These are phyloP conservation scores for Catostomus latipinnis DNA, from an alignment of 2,797 vertebrate species.

Conservation along the genomic window DNA sequence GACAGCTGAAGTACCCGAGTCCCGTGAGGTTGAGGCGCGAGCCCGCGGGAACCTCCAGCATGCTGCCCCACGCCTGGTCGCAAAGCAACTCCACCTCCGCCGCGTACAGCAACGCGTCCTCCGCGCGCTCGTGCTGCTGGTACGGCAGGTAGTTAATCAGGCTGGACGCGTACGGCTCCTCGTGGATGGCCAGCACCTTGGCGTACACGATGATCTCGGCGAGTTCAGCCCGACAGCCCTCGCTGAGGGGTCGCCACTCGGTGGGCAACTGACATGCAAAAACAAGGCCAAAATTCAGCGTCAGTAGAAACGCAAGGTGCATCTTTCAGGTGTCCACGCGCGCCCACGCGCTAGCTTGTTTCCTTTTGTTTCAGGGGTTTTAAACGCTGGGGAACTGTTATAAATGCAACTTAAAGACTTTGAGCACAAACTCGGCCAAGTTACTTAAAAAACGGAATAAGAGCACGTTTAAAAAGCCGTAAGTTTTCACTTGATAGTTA, in stretches of 20 bases:
- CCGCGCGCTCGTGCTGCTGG: slow-evolving; percentile 76
- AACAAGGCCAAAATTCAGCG: slow-evolving; percentile 62
- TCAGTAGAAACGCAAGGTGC: slow-evolving; percentile 66
- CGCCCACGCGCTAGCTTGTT: slow-evolving; percentile 11
- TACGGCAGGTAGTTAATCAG: slow-evolving; percentile 83
- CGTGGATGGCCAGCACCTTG: slow-evolving; percentile 89
- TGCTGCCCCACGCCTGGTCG: slow-evolving; percentile 98
- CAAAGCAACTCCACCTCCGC: slow-evolving; percentile 96
- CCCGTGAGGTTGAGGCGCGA: slow-evolving; percentile 94
- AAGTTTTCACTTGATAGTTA: not conserved
- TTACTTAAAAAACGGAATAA: not conserved
- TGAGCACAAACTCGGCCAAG: not conserved
- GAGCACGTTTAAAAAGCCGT: not conserved
- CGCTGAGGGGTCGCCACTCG: slow-evolving; percentile 94
- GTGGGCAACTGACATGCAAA: slow-evolving; percentile 88
- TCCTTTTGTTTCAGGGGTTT: not conserved
- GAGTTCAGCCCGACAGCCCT: slow-evolving; percentile 92
- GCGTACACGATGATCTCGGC: slow-evolving; percentile 96
- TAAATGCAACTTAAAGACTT: not conserved
- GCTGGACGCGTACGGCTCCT: slow-evolving; percentile 77
- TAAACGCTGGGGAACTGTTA: not conserved
- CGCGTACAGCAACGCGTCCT: slow-evolving; percentile 87
- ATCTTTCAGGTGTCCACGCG: slow-evolving; percentile 61
- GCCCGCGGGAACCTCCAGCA: slow-evolving; percentile 94
- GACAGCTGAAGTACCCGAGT: slow-evolving; percentile 94